Percentiles rank a stretch among this genome's conserved stretches.
phyloP scores from a whole-genome alignment of 2,113 vertebrate genomes.

The Indicator indicator region DNA sequence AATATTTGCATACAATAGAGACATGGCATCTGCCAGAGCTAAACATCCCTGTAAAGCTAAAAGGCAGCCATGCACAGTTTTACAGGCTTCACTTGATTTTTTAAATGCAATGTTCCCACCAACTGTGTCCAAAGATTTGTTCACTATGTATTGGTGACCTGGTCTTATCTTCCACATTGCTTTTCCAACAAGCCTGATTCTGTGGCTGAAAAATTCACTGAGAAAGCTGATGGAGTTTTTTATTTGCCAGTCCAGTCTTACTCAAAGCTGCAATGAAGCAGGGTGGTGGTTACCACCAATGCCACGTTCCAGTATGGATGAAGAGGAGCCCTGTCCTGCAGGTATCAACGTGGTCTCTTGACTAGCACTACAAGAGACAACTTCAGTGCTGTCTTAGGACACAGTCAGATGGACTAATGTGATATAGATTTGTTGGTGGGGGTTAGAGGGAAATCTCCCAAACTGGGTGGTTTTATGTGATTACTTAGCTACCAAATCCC shows the following conservation, averaged over 20 bases:
- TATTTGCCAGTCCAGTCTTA: background rate
- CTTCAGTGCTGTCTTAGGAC: background rate
- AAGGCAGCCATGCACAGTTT: background rate
- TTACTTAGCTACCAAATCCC: background rate
- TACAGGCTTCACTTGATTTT: background rate
- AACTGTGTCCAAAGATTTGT: background rate
- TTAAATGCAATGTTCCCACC: background rate
- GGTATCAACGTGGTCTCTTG: background rate
- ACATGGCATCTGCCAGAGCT: background rate
- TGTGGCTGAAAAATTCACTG: background rate
- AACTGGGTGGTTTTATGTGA: background rate
- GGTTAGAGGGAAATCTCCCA: rapidly evolving
- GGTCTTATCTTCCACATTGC: background rate
- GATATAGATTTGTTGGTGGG: rapidly evolving
- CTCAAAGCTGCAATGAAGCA: background rate
- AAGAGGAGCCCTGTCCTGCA: background rate
- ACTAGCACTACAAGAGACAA: background rate
- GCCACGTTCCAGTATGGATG: rapidly evolving
- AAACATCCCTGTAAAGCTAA: background rate
- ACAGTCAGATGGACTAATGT: background rate
- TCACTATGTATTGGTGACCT: background rate
- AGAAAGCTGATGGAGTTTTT: background rate
- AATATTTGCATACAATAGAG: slow-evolving; percentile 64
- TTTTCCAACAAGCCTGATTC: background rate
- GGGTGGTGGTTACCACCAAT: background rate